phyloP scores from a whole-genome alignment of 2,888 invertebrate species.

The Lamellibrachia columna region DNA sequence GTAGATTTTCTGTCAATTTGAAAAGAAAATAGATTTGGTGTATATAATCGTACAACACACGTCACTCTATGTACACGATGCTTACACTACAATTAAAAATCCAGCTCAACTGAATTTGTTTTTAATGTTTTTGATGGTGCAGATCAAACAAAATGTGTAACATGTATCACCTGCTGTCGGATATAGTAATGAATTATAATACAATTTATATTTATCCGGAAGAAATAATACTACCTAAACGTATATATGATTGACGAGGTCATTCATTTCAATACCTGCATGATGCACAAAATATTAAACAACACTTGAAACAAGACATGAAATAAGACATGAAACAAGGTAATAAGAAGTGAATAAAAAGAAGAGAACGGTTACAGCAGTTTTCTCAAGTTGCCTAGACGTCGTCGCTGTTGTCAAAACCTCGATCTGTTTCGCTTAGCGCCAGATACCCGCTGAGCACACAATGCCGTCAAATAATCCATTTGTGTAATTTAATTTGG shows the following conservation, averaged over 20 bases:
- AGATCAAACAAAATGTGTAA: neutral
- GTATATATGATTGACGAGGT: too few relatives aligned
- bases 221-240: too few relatives aligned
- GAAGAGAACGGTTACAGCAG: neutral
- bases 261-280: too few relatives aligned
- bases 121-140: neutral
- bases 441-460: neutral
- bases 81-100: neutral
- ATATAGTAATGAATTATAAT: too few relatives aligned
- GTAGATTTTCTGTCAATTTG: neutral
- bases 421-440: neutral
- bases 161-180: neutral
- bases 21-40: neutral
- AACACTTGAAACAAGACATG: too few relatives aligned
- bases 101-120: neutral
- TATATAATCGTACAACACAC: neutral
- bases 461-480: neutral
- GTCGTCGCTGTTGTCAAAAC: neutral
- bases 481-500: neutral
- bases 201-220: too few relatives aligned
- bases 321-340: too few relatives aligned
- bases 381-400: neutral
- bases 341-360: neutral
- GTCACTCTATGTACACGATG: neutral
- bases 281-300: too few relatives aligned